A percentile compares a stretch with the other conserved stretches of the same genome.
Evolutionary conservation across 2,113 vertebrate species (phyloP).

Genomic region (Platycercus adscitus): DNA sequence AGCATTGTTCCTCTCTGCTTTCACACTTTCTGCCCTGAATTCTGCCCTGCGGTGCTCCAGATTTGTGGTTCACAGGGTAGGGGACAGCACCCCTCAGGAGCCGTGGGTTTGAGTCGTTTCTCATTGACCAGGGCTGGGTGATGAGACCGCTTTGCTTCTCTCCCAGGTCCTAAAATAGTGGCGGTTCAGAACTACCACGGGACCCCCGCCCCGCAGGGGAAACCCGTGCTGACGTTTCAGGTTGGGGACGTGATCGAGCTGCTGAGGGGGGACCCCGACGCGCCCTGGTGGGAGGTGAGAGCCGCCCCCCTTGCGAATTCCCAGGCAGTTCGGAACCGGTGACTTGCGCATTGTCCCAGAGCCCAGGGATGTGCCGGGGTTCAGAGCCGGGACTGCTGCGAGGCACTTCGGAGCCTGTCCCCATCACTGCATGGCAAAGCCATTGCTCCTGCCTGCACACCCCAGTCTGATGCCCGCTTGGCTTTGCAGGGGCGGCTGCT

Average conservation of each 20-base stretch:
- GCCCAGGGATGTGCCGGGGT: fast-evolving
- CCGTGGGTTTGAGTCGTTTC: neutral
- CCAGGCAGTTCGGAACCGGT: neutral
- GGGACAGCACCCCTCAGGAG: neutral
- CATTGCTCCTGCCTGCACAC: fast-evolving
- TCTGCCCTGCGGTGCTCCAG: neutral
- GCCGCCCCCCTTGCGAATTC: fast-evolving
- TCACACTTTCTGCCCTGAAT: neutral
- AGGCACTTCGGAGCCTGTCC: neutral
- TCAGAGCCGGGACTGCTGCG: neutral
- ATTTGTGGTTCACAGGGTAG: neutral
- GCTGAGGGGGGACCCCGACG: conserved; percentile 91
- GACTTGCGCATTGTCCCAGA: fast-evolving
- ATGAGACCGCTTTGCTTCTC: neutral
- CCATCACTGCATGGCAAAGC: neutral
- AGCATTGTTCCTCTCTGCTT: neutral
- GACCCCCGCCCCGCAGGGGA: conserved; percentile 85
- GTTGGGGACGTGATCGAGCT: conserved; percentile 93
- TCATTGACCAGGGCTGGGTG: neutral
- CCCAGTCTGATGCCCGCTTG: neutral
- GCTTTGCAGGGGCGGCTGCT: conserved; percentile 85
- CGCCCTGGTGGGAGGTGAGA: conserved; percentile 95
- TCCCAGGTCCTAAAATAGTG: conserved; percentile 94
- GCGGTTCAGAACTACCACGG: conserved; percentile 93
- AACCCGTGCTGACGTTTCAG: conserved; percentile 87